Evolutionary conservation across 1,140 invertebrate species (phyloP), one percentile per base, ranked within the genome.

Genomic region (Pseudomyrmex gracilis): DNA sequence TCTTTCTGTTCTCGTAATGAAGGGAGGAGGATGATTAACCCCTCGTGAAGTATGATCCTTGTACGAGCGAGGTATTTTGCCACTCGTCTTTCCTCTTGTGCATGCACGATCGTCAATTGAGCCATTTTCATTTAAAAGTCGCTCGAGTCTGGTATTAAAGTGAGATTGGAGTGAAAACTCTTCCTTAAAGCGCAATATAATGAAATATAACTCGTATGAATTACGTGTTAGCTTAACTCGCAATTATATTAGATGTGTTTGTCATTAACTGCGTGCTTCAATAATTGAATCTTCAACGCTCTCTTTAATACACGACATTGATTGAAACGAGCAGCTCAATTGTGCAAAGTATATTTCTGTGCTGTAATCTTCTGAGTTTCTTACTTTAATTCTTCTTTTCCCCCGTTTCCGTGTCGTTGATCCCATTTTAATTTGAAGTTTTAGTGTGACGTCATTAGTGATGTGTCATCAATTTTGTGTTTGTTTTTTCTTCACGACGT

Each of bases 71-170:
- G 73, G 66, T 70, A 43, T 68, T 87, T 82, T 78, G 34, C 5
- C 64, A 57, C 55, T 86, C 73, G 60, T 74, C 49, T 49, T 57
- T 76, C 63, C 73, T 73, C 82, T 49, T 73, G 73, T 87, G 86
- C 86, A 87, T 87, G 86, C 86, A 78, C 74, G 77, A 84, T 83
- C 71, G 73, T 85, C 73, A 60, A 83, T 83, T 86, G 76, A 80
- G 66, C 51, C 34, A 43, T 45, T 70, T 80, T 70, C 45, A 49
- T 60, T 70, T 58, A 22, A 58, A 70, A 80, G 43, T 47, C 22
- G 43, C 22, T 8, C 45, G 17, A 74, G 13, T 73, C 34, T 43
- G 47, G 15, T 47, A 20, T 58, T 49, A 58, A 78, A 24, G 5
- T 15, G 34, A 34, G 34, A 34, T 34, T 34, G 34, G 34, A 34